Base-by-base conservation (phyloP, 1,140 invertebrate species). In the Zaprionus kolodkinae region DNA sequence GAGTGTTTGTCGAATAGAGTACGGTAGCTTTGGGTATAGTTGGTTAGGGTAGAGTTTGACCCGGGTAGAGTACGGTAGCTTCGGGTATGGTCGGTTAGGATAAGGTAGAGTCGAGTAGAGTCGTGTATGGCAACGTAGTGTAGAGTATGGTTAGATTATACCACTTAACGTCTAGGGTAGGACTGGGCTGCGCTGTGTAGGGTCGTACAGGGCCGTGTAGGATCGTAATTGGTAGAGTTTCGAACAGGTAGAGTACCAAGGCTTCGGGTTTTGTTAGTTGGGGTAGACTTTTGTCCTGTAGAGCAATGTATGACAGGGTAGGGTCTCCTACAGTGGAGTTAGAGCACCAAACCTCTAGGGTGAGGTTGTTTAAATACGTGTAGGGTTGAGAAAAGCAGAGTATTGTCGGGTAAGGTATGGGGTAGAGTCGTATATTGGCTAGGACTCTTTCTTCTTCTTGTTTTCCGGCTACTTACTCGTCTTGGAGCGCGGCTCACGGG, bases 401-500 rank as follows among this genome's bases (percentile, higher is more conserved):
- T 35, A 35, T 6, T 9, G 33, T 35, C 33, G 11, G 10, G 3
- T 21, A 7, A n/a, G n/a, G 6, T 9, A 43, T 15, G 1, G 2
- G 40, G 13, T 43, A 43, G n/a, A 7, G 40, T 45, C 7, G n/a
- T 43, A 2, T 15, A 2, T 15, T 2, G 6, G 3, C 6, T 7
- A 15, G 40, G 40, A n/a, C 0, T 7, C 4, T 12, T n/a, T 6
- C 13, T 40, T 30, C 25, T 55, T 27, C 2, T 61, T 43, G 25
- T 33, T 33, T 30, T 45, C 13, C 43, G 35, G 43, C 50, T 79
- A 97, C 97, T 98, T 96, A 99, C 98, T 97, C 93, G 97, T 97
- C 95, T 99, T 99, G 67, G 97, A 98, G 92, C 99, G 94, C 1
- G 98, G 98, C 93, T 99, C 99, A 84, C 99, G 93, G 1, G 99